These are phyloP conservation scores for Platyura marginata DNA, from an alignment of 1,140 invertebrate genomes.

Conservation along the genomic window DNA sequence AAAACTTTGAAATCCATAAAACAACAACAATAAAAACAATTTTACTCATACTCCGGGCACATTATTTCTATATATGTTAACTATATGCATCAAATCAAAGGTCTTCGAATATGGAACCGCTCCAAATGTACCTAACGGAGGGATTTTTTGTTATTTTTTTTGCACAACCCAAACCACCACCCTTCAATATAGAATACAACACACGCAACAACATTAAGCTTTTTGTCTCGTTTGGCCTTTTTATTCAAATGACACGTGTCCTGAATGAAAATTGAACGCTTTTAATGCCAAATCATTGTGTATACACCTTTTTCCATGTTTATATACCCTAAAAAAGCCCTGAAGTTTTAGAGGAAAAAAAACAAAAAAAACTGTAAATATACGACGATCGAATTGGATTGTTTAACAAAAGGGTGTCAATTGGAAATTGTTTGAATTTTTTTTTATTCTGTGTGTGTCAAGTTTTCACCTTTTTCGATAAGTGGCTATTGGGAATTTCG, in stretches of 20 bases:
- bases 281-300: neutral
- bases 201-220: neutral
- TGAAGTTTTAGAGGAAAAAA: neutral
- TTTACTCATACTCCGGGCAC: too few relatives aligned
- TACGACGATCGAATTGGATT: neutral
- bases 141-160: too few relatives aligned
- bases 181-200: too few relatives aligned
- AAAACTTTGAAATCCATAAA: too few relatives aligned
- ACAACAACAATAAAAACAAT: too few relatives aligned
- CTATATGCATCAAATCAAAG: too few relatives aligned
- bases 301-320: neutral
- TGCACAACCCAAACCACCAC: too few relatives aligned
- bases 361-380: neutral
- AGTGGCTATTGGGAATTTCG: neutral
- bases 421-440: neutral
- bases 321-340: neutral
- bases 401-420: neutral
- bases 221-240: neutral
- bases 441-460: neutral
- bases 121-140: too few relatives aligned
- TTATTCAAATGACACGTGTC: neutral
- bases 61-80: too few relatives aligned
- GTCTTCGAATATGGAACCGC: too few relatives aligned
- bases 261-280: neutral
- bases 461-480: neutral